Evolutionary conservation across 2,888 invertebrate species (phyloP), one percentile per base, ranked within the genome.

Genomic region (Prosopocoilus inquinatus): DNA sequence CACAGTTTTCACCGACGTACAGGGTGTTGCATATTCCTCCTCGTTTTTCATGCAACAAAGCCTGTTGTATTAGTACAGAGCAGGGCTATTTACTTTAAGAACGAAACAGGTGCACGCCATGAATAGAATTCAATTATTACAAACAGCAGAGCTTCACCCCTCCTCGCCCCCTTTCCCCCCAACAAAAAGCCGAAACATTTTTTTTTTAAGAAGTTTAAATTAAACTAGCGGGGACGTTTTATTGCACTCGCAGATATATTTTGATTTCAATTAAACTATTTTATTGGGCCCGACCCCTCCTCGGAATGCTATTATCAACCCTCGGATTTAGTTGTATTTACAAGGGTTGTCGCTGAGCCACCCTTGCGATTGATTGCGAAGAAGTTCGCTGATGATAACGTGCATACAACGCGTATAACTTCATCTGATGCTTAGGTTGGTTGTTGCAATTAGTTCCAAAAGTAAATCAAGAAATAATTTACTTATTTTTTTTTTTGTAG

Each of bases 261-360:
- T 75, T 73, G 71, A 74, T 75, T 76, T 76, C 75, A 76, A 76
- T 76, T 76, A 75, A 74, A 76, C 62, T 71, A 72, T 73, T 75
- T 75, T 74, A 75, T 74, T 74, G 72, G 67, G 68, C 20, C 71
- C 70, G 63, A 64, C 70, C 74, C 73, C 73, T 73, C 73, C 73
- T 73, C 61, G 75, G 75, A 76, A 76, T 75, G 72, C 71, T 67
- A 71, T 73, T 75, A 73, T 71, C 70, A 65, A 64, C 65, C 69
- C 71, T 66, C 48, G 43, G 51, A 56, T 56, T 48, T 52, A 52
- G 52, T 52, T 43, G 46, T 9, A 28, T 48, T 52, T 46, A 39
- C 55, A 33, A 62, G 66, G 68, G 68, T 67, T 64, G 33, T 12
- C 41, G 46, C 35, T 20, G n/a, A n/a, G n/a, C 51, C 3, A 8